Base-by-base conservation (phyloP, 2,797 vertebrate genomes). In the Poeciliopsis paucimaculata region DNA sequence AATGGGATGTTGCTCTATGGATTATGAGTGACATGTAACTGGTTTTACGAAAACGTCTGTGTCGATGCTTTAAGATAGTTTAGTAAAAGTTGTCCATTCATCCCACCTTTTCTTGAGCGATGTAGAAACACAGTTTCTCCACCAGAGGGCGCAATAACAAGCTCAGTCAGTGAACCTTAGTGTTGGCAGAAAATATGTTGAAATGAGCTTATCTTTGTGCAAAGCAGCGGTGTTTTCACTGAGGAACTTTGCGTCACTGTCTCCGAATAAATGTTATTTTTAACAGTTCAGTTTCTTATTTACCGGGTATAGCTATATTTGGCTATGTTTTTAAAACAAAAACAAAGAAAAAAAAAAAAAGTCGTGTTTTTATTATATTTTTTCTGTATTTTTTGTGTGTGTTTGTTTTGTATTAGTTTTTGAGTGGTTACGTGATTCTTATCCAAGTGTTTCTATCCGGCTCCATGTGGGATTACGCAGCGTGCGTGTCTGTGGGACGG, bases 401-500 rank as follows among this genome's bases (percentile, higher is more conserved):
- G n/a, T 39, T 55, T 80, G 10, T 57, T 57, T 73, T 60, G 9
- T 57, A 34, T 75, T 41, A 26, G 55, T 66, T 76, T 66, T 62
- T 18, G 47, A 20, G 26, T 66, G 55, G 11, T 7, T 34, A 8
- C n/a, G 15, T 70, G 41, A 43, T 45, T 26, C 66, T 3, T 3
- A 71, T 45, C 26, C 68, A 18, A 16, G 41, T 45, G 55, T 62
- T 43, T 75, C 12, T 23, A 83, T 87, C 87, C 86, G 86, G 87
- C 90, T 83, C 89, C 89, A 88, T 81, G 87, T 87, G 86, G 82
- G 83, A 76, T 89, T 79, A 86, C 90, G 91, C 91, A 86, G 90
- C 82, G 81, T 86, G 89, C 83, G 90, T 86, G 90, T 84, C 87
- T 87, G 82, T 60, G 71, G 90, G 87, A 89, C 90, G 89, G 87